Conservation (phyloP, 2,113 vertebrate species). For the Echinops telfairi region DNA sequence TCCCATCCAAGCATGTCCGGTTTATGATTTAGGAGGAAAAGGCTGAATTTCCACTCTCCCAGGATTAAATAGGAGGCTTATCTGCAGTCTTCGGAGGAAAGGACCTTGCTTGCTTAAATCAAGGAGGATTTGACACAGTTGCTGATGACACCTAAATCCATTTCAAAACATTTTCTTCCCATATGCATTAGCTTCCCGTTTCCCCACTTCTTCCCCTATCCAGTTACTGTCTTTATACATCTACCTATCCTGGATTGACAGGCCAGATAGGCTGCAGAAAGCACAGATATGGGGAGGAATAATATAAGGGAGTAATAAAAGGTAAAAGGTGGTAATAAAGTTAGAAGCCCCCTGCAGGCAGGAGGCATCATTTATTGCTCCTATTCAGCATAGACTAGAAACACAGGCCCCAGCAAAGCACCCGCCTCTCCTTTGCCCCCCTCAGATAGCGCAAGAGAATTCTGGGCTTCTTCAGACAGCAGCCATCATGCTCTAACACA, state of each 20-base stretch:
- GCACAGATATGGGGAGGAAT: not conserved
- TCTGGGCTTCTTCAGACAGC: not conserved
- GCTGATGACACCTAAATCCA: too few relatives aligned
- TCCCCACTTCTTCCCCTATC: too few relatives aligned
- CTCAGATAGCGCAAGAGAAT: not conserved
- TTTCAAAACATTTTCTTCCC: too few relatives aligned
- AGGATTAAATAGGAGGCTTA: not conserved
- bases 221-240: too few relatives aligned
- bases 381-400: not conserved
- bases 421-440: not conserved
- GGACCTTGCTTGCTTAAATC: too few relatives aligned
- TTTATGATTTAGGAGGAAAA: not conserved
- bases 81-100: too few relatives aligned
- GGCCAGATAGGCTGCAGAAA: not conserved
- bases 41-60: not conserved
- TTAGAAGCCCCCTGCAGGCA: not conserved
- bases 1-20: not conserved
- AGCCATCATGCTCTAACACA: not conserved
- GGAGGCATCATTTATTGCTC: not conserved
- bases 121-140: too few relatives aligned
- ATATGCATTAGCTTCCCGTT: too few relatives aligned
- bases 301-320: not conserved
- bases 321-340: not conserved
- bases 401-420: not conserved
- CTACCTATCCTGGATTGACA: too few relatives aligned